phyloP scores from a whole-genome alignment of 2,113 vertebrate genomes.

The Limnothrissa miodon region DNA sequence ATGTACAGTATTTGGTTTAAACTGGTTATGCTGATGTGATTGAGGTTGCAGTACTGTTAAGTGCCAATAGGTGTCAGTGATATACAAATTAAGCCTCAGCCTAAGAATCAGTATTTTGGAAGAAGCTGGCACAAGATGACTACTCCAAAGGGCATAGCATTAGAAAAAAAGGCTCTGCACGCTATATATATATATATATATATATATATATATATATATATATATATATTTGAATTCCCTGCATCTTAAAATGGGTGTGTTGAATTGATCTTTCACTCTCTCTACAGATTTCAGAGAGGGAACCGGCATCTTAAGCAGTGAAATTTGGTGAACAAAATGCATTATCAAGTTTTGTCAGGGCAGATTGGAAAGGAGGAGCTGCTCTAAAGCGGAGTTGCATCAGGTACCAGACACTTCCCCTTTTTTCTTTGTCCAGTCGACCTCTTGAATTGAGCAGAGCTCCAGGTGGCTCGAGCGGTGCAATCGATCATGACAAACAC shows the following conservation, averaged over 20 bases:
- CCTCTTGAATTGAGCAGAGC: not conserved
- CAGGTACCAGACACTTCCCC: not conserved
- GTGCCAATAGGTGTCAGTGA: constrained; percentile 46
- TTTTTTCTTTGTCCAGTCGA: not conserved
- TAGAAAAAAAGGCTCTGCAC: not conserved
- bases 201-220: too few relatives aligned
- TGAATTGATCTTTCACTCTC: not conserved
- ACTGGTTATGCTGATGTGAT: not conserved
- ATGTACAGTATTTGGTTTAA: not conserved
- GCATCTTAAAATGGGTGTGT: not conserved
- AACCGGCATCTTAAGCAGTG: not conserved
- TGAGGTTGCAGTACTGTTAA: constrained; percentile 24
- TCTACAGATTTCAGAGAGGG: not conserved
- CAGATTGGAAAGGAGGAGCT: not conserved
- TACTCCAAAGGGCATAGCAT: not conserved
- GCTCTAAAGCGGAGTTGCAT: not conserved
- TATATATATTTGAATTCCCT: too few relatives aligned
- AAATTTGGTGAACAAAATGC: not conserved
- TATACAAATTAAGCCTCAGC: constrained; percentile 18
- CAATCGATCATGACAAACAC: constrained; percentile 31
- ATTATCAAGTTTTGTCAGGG: not conserved
- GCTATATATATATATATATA: not conserved
- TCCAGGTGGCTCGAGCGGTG: not conserved
- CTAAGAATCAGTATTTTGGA: not conserved
- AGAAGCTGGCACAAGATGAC: not conserved